Evolutionary conservation across 30 jellyfish, hydroid and myxozoan genomes (phyloP), one percentile per base, ranked within the genome.

Genomic region (Hydractinia echinata): DNA sequence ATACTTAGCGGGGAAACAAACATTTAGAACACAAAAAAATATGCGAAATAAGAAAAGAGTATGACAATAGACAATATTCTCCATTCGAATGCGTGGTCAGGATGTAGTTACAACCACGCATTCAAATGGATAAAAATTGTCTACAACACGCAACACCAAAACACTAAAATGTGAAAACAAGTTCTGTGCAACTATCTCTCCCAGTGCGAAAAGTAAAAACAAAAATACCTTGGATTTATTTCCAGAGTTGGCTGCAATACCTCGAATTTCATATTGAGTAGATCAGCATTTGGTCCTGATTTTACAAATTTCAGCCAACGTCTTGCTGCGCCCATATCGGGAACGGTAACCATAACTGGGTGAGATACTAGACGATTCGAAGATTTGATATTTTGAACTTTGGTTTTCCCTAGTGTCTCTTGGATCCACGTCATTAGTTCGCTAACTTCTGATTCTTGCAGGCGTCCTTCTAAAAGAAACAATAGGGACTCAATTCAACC

Each of bases 261-360:
- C 44, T 93, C 96, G 55, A 76, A 93, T 80, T 93, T 87, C 55
- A 87, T 82, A 74, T 80, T 81, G 44, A 83, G 89, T 10, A 93
- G 89, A 55, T 93, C 99, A 20, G 96, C 85, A 52, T 87, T 87
- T 54, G 99, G 96, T 53, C 96, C 96, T 50, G 96, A 60, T 79
- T 93, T 93, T 14, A 93, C 95, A 66, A 93, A 85, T 68, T 93
- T 93, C 79, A 93, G 80, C 99, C 99, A 93, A 21, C 99, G 67
- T 56, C 99, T 66, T 4, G 99, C 99, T 4, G 99, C 96, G 13
- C 97, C 99, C 99, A 93, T 93, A 71, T 93, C 99, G 10, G 99
- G 99, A 7, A 93, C 99, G 4, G 99, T 93, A 48, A 93, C 86
- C 99, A 93, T 93, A 48, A 95, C 99, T 7, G 99, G 99, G 62